These are phyloP conservation scores for Heliocidaris erythrogramma DNA, from an alignment of 35 echinoderm and acorn worm species.

Conservation along the genomic window DNA sequence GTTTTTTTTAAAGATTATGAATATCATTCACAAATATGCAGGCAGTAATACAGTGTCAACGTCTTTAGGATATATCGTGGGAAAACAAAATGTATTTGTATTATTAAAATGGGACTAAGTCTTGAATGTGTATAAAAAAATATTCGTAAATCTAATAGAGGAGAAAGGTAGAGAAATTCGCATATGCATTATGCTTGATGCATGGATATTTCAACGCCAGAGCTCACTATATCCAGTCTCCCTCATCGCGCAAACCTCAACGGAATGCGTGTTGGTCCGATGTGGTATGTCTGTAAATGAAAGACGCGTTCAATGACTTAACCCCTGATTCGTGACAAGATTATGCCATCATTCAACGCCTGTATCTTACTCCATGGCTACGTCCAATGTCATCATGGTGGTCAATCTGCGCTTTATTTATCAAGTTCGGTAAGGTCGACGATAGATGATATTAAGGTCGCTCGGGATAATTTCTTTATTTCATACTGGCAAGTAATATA, in stretches of 20 bases:
- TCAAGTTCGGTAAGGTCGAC: neutral
- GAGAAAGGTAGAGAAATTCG: too few species aligned
- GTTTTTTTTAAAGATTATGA: too few species aligned
- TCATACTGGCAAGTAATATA: too few species aligned
- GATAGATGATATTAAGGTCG: neutral
- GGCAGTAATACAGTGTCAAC: too few species aligned
- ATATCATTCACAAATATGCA: too few species aligned
- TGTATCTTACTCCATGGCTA: neutral
- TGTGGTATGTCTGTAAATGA: neutral
- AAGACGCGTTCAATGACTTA: neutral
- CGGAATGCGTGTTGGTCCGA: neutral
- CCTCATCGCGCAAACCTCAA: neutral
- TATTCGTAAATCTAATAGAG: too few species aligned
- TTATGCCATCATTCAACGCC: neutral
- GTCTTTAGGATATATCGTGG: too few species aligned
- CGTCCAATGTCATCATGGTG: neutral
- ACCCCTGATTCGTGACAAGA: neutral
- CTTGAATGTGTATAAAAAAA: too few species aligned
- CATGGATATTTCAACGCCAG: neutral
- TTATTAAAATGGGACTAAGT: too few species aligned
- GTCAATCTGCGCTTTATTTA: neutral
- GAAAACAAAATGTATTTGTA: too few species aligned
- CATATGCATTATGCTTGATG: neutral
- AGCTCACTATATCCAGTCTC: neutral
- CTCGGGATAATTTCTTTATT: too few species aligned